Percentiles rank a stretch among this genome's conserved stretches.
Conservation (phyloP, 2,797 vertebrate species). For the Siniperca obscura region DNA sequence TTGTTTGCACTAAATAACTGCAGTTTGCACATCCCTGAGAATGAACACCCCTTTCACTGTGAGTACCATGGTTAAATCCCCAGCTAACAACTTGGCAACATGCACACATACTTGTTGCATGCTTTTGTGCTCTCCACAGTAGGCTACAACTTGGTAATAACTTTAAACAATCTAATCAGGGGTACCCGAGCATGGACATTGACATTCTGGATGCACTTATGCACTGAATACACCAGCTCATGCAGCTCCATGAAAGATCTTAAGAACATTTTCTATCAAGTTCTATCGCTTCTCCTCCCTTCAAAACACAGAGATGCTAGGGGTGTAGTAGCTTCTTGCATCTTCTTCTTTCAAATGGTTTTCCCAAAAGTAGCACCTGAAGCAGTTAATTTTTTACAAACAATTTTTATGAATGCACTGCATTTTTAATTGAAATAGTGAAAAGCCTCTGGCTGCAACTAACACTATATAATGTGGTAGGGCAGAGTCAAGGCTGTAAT, state of each 20-base stretch:
- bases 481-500: constrained; percentile 60
- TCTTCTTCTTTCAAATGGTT: constrained; percentile 34
- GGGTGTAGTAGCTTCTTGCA: constrained; percentile 16
- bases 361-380: constrained; percentile 44
- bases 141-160: constrained; percentile 4
- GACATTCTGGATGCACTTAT: constrained; percentile 41
- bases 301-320: constrained; percentile 27
- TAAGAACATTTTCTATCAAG: constrained; percentile 40
- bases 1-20: too few species aligned
- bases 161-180: constrained; percentile 33
- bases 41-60: neutral
- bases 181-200: constrained; percentile 23
- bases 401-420: constrained; percentile 33
- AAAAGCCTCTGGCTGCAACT: constrained; percentile 49
- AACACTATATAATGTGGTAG: constrained; percentile 32
- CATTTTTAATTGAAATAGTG: constrained; percentile 64
- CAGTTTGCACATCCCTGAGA: too few species aligned
- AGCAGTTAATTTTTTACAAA: constrained; percentile 37
- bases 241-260: constrained; percentile 32
- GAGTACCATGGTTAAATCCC: neutral
- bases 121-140: neutral
- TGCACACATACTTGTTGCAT: neutral
- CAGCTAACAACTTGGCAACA: neutral
- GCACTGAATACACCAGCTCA: constrained; percentile 18
- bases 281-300: neutral